phyloP scores from a whole-genome alignment of 2,797 vertebrate genomes.

The Meda fulgida region DNA sequence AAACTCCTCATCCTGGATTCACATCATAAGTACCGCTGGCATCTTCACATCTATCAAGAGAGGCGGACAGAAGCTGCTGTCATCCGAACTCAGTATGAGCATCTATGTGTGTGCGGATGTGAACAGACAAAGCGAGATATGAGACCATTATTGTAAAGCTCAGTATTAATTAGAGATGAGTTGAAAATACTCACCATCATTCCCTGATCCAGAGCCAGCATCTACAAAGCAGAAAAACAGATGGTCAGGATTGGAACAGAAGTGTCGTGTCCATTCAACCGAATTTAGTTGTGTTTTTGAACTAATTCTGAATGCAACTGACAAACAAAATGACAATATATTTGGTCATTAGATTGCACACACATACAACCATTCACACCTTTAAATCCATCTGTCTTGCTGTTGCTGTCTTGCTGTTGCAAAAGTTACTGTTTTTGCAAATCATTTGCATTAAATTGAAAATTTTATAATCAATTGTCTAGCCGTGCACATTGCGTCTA shows the following conservation, averaged over 20 bases:
- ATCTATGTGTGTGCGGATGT: conserved; percentile 7
- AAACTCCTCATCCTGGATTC: conserved; percentile 42
- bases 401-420: too few relatives aligned
- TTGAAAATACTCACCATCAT: conserved; percentile 52
- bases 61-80: conserved; percentile 22
- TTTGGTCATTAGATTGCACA: conserved; percentile 18
- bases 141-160: conserved; percentile 28
- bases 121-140: conserved; percentile 12
- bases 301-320: background rate
- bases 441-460: background rate
- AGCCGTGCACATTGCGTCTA: background rate
- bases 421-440: background rate
- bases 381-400: background rate
- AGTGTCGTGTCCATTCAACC: background rate
- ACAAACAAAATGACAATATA: background rate
- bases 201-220: conserved; percentile 59
- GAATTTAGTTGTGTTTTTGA: background rate
- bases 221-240: conserved; percentile 50
- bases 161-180: conserved; percentile 38
- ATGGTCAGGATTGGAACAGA: conserved; percentile 8
- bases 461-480: background rate
- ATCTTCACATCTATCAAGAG: conserved; percentile 34
- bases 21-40: conserved; percentile 32
- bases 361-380: background rate
- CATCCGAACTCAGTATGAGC: conserved; percentile 1